These are phyloP conservation scores for Cyphomyrmex costatus DNA, from an alignment of 1,140 invertebrate genomes.

Conservation along the genomic window DNA sequence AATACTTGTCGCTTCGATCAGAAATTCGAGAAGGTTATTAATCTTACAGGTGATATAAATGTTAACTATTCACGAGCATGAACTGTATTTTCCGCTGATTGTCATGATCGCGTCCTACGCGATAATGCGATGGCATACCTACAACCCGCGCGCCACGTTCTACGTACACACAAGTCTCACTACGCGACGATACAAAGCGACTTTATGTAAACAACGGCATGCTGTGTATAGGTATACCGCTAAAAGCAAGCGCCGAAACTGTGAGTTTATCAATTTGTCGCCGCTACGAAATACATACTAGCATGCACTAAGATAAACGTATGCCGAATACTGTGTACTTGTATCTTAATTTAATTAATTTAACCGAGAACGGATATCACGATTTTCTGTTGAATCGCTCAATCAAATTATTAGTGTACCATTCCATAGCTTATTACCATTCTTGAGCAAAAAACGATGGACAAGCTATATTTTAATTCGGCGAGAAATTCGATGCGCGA, in stretches of 20 bases:
- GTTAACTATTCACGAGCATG: constrained; percentile 1
- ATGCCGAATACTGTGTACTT: background rate
- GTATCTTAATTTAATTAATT: background rate
- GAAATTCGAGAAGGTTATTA: background rate
- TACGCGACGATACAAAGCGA: constrained; percentile 6
- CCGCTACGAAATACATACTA: background rate
- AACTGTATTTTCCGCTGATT: background rate
- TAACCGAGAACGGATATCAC: background rate
- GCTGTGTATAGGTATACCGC: background rate
- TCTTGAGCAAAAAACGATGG: background rate
- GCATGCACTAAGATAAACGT: background rate
- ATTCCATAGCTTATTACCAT: no score
- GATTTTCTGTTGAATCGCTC: background rate
- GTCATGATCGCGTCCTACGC: background rate
- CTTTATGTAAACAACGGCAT: background rate
- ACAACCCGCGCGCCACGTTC: background rate
- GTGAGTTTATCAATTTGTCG: background rate
- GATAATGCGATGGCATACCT: background rate
- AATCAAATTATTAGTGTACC: background rate
- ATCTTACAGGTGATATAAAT: background rate
- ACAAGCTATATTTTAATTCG: background rate
- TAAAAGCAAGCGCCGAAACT: constrained; percentile 8
- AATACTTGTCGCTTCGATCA: background rate
- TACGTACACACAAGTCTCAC: background rate
- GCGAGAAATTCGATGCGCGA: background rate